Percentiles rank a stretch among this genome's conserved stretches.
Conservation (phyloP, 2,113 vertebrate species). For the Psilopogon haemacephalus region DNA sequence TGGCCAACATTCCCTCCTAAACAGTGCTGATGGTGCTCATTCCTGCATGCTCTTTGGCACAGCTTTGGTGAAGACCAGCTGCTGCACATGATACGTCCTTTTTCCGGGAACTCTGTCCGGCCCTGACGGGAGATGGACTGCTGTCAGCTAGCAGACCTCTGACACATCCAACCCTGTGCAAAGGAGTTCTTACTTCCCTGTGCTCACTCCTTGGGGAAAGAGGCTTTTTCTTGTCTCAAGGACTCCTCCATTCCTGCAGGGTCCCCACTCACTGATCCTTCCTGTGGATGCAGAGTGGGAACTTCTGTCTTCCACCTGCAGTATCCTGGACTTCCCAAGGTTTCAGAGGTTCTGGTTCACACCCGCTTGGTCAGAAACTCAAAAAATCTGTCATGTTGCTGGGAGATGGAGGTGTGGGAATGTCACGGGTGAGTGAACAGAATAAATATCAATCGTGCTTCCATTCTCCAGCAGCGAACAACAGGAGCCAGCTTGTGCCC, state of each 20-base stretch:
- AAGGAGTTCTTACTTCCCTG: background rate
- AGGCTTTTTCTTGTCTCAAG: background rate
- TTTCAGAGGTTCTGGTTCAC: background rate
- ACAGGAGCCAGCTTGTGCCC: background rate
- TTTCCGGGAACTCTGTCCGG: slow-evolving; percentile 7
- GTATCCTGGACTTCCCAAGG: background rate
- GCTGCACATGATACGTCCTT: slow-evolving; percentile 2
- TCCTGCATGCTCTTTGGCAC: background rate
- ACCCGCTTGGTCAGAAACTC: background rate
- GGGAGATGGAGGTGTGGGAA: background rate
- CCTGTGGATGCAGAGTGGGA: accelerated
- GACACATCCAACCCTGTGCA: background rate
- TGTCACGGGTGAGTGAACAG: background rate
- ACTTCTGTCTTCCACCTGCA: accelerated
- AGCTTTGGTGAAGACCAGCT: slow-evolving; percentile 23
- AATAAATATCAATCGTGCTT: background rate
- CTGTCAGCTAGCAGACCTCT: background rate
- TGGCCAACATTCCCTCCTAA: background rate
- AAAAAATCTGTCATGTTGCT: background rate
- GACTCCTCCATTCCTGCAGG: background rate
- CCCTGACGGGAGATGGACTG: background rate
- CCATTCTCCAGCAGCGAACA: background rate
- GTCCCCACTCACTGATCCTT: accelerated
- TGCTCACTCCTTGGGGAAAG: background rate
- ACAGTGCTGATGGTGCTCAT: slow-evolving; percentile 53